phyloP scores from a whole-genome alignment of 2,888 invertebrate species.

The Xanthorhoe designata region DNA sequence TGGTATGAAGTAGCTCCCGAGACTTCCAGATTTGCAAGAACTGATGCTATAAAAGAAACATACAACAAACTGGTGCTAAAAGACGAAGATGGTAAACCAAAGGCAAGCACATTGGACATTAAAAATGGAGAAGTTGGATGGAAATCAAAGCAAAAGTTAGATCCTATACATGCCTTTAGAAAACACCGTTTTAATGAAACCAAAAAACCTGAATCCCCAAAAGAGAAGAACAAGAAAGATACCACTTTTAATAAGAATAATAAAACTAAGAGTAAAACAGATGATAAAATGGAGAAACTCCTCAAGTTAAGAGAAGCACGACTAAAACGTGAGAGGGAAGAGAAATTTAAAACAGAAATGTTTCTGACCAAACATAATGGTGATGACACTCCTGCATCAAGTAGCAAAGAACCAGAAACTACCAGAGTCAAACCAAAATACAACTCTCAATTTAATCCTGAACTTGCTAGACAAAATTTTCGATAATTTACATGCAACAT shows the following conservation, averaged over 20 bases:
- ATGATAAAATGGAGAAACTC: slow-evolving; percentile 71
- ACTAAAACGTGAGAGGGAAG: slow-evolving; percentile 92
- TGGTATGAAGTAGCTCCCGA: slow-evolving; percentile 94
- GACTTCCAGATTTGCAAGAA: slow-evolving; percentile 68
- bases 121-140: slow-evolving; percentile 87
- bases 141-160: slow-evolving; percentile 88
- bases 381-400: slow-evolving; percentile 32
- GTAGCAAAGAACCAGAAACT: slow-evolving; percentile 46
- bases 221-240: slow-evolving; percentile 13
- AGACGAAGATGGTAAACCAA: slow-evolving; percentile 77
- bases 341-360: slow-evolving; percentile 89
- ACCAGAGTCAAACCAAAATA: slow-evolving; percentile 90
- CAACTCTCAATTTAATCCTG: slow-evolving; percentile 98
- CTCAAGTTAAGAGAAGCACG: slow-evolving; percentile 91
- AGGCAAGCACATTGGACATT: slow-evolving; percentile 62
- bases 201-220: slow-evolving; percentile 35
- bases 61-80: slow-evolving; percentile 77
- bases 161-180: slow-evolving; percentile 91
- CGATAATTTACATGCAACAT: slow-evolving; percentile 46
- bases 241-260: slow-evolving; percentile 48
- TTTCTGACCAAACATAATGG: slow-evolving; percentile 88
- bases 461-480: slow-evolving; percentile 93
- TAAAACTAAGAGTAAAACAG: slow-evolving; percentile 49
- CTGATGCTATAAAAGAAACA: slow-evolving; percentile 72
- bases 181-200: slow-evolving; percentile 68